Evolutionary conservation across 2,888 invertebrate species (phyloP).

Genomic region (Endotricha flammealis): DNA sequence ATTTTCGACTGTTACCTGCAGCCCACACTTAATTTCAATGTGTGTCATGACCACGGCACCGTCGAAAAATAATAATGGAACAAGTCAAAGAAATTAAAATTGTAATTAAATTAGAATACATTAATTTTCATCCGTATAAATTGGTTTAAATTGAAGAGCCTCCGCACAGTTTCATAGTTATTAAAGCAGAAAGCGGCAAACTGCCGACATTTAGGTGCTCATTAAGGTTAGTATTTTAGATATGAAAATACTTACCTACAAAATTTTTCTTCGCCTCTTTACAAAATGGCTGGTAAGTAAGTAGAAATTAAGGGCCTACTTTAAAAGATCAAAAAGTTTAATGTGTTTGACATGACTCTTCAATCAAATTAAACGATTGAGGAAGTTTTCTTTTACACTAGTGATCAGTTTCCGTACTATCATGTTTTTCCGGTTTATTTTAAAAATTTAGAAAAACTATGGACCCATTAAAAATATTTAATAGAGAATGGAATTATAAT

Average conservation of each 20-base stretch:
- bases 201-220: conserved; percentile 37
- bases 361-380: too few species aligned
- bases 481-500: too few species aligned
- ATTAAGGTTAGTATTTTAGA: conserved; percentile 14
- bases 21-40: conserved; percentile 11
- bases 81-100: conserved; percentile 37
- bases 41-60: conserved; percentile 27
- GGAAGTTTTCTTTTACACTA: too few species aligned
- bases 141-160: conserved; percentile 44
- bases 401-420: too few species aligned
- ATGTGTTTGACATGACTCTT: too few species aligned
- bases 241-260: not conserved
- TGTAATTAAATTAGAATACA: conserved; percentile 31
- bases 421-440: too few species aligned
- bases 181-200: conserved; percentile 65
- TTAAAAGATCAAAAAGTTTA: too few species aligned
- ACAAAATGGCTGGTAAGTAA: too few species aligned
- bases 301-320: too few species aligned
- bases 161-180: conserved; percentile 34
- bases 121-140: conserved; percentile 46
- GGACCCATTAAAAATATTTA: too few species aligned
- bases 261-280: too few species aligned
- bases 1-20: conserved; percentile 3
- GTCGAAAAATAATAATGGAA: conserved; percentile 19
- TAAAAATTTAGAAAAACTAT: too few species aligned